These are phyloP conservation scores for Hypsibius dujardini DNA, from an alignment of 1,140 invertebrate genomes.

Conservation along the genomic window DNA sequence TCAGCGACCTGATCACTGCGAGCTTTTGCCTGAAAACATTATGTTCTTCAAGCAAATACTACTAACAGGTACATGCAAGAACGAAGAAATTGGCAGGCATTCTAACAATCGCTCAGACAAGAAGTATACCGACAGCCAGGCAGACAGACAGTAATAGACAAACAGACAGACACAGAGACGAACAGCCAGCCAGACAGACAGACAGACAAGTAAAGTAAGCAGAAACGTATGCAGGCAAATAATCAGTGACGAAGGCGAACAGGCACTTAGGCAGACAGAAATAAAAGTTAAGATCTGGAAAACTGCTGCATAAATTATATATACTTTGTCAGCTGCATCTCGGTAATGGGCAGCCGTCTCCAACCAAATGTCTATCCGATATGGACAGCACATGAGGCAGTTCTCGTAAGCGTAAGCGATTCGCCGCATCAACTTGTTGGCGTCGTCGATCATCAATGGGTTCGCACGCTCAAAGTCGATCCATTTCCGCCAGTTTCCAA, in stretches of 20 bases:
- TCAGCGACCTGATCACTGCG: slow-evolving; percentile 24
- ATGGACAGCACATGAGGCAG: slow-evolving; percentile 79
- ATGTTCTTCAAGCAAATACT: slow-evolving; percentile 15
- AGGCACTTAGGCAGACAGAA: too few species aligned
- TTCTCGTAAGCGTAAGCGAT: slow-evolving; percentile 99
- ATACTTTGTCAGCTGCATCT: slow-evolving; percentile 69
- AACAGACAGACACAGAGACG: too few species aligned
- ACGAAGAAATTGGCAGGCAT: slow-evolving; percentile 27
- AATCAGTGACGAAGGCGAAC: too few species aligned
- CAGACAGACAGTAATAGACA: too few species aligned
- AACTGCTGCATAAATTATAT: slow-evolving; percentile 25
- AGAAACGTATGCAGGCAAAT: too few species aligned
- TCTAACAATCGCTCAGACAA: not conserved
- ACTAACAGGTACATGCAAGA: too few species aligned
- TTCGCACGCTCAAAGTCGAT: slow-evolving; percentile 93
- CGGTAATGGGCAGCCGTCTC: slow-evolving; percentile 91
- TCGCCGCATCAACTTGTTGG: slow-evolving; percentile 67
- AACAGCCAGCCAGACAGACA: too few species aligned
- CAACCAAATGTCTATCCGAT: slow-evolving; percentile 97
- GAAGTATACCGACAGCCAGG: too few species aligned
- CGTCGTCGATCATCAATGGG: slow-evolving; percentile 84
- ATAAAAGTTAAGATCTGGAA: too few species aligned
- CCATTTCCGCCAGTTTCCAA: slow-evolving; percentile 98
- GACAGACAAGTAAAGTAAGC: too few species aligned
- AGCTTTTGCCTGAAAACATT: slow-evolving; percentile 20